phyloP scores from a whole-genome alignment of 2,888 invertebrate genomes.

The Zaprionus bogoriensis region DNA sequence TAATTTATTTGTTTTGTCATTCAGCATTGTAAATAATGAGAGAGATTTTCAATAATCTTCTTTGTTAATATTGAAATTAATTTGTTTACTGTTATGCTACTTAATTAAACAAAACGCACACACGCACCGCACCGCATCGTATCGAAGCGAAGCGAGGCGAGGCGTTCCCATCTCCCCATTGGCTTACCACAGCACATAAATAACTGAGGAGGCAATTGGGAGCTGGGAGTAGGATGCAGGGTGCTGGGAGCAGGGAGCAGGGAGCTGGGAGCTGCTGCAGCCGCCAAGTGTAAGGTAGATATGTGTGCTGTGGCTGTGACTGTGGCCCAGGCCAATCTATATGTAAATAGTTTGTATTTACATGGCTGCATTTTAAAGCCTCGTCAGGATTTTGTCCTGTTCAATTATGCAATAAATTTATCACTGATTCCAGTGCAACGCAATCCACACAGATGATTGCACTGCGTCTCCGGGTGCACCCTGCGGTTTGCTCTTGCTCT shows the following conservation, averaged over 20 bases:
- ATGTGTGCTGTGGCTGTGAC: slow-evolving; percentile 4
- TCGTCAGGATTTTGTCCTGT: slow-evolving; percentile 63
- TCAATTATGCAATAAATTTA: slow-evolving; percentile 79
- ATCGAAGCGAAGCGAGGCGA: neutral
- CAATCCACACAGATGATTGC: slow-evolving; percentile 58
- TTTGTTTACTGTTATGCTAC: slow-evolving; percentile 78
- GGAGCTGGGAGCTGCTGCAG: neutral
- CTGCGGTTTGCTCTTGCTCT: slow-evolving; percentile 30
- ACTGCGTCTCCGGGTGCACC: slow-evolving; percentile 7
- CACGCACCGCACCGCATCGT: slow-evolving; percentile 13
- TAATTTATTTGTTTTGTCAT: slow-evolving; percentile 79
- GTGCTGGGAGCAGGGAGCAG: neutral
- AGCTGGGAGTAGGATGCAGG: slow-evolving; percentile 24
- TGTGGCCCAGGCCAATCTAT: slow-evolving; percentile 47
- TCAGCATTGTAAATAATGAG: slow-evolving; percentile 76
- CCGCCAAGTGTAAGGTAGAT: no score
- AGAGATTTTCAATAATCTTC: slow-evolving; percentile 79
- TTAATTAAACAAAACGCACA: slow-evolving; percentile 73
- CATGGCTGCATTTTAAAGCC: slow-evolving; percentile 66
- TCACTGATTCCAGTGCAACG: slow-evolving; percentile 62
- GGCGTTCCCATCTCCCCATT: slow-evolving; percentile 24
- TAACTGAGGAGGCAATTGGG: slow-evolving; percentile 44
- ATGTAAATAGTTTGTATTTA: slow-evolving; percentile 62
- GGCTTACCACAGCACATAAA: slow-evolving; percentile 71
- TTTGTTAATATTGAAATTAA: slow-evolving; percentile 79